phyloP scores from a whole-genome alignment of 2,113 vertebrate genomes.

The Sylvilagus bachmani region DNA sequence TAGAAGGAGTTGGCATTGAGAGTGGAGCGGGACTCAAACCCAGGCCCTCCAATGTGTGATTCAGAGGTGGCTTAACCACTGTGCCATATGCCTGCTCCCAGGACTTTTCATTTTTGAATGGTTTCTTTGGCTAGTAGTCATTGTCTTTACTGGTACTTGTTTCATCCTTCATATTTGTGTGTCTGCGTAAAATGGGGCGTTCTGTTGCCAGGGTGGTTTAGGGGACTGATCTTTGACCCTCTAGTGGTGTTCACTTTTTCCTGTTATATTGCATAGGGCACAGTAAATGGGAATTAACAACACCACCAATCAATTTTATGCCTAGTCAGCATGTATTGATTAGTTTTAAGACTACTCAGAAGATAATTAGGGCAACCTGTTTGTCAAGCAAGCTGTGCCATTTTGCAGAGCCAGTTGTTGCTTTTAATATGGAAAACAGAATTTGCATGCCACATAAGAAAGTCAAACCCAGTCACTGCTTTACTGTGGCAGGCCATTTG shows the following conservation, averaged over 20 bases:
- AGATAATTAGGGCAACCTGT: neutral
- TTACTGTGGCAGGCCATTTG: conserved; percentile 6
- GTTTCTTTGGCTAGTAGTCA: conserved; percentile 32
- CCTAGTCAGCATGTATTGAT: neutral
- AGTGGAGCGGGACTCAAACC: no score
- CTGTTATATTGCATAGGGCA: neutral
- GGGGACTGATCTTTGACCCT: neutral
- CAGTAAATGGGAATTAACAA: conserved; percentile 12
- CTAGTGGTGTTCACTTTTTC: neutral
- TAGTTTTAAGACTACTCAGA: conserved; percentile 35
- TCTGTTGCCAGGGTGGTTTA: neutral
- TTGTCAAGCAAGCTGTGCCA: neutral
- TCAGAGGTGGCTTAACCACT: no score
- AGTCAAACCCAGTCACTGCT: neutral
- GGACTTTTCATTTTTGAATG: conserved; percentile 30
- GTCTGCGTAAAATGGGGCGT: neutral
- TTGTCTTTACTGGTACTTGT: neutral
- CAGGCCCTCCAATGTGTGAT: no score
- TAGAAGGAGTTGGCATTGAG: no score
- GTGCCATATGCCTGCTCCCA: neutral
- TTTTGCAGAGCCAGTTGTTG: conserved; percentile 22
- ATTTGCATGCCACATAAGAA: neutral
- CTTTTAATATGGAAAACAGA: conserved; percentile 2
- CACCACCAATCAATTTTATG: neutral
- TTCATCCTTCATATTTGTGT: neutral